Base-by-base conservation (phyloP, 1,140 invertebrate species). In the Drosophila sp. region DNA sequence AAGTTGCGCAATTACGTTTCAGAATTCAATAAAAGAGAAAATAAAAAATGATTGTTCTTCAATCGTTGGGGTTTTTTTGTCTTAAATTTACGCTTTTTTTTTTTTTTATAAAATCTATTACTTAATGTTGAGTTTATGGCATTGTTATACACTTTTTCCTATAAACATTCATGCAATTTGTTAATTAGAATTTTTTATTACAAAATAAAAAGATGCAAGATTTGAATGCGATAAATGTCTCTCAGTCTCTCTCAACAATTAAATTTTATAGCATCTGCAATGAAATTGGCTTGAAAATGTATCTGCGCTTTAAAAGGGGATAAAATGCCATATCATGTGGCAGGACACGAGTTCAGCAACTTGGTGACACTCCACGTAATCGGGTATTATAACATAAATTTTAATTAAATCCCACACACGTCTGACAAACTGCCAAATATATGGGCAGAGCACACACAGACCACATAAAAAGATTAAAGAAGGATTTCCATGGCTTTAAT, bases 1-100 rank as follows among this genome's bases (percentile, higher is more conserved):
- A 73, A 80, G 77, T 84, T 84, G 64, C 66, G 59, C 80, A 86
- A 86, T 83, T 83, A 64, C 70, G 66, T 84, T 69, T 48, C 59
- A 7, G 27, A 18, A 34, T 59, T 11, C 8, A 46, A 78, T 76
- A 53, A 63, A 78, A 72, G 48, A 45, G 21, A 61, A 58, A 62
- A 59, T 67, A 45, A 25, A 11, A n/a, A 21, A 21, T 21, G 21
- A 21, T 21, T 21, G 4, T 38, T 13, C 36, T 38, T 38, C 2
- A 38, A 13, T 3, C 1, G 4, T 5, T 2, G n/a, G 0, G 11
- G n/a, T 11, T 36, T 36, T 36, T 13, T 5, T 5, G 36, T 4
- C n/a, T 38, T 4, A 38, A 6, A 9, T 13, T 6, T 38, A 38
- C n/a, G 36, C 4, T 13, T 38, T 38, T 13, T 13, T 29, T 29